A percentile compares a stretch with the other conserved stretches of the same genome.
Conservation (phyloP, 2,888 invertebrate genomes). For the Acanthococcus lagerstroemiae region DNA sequence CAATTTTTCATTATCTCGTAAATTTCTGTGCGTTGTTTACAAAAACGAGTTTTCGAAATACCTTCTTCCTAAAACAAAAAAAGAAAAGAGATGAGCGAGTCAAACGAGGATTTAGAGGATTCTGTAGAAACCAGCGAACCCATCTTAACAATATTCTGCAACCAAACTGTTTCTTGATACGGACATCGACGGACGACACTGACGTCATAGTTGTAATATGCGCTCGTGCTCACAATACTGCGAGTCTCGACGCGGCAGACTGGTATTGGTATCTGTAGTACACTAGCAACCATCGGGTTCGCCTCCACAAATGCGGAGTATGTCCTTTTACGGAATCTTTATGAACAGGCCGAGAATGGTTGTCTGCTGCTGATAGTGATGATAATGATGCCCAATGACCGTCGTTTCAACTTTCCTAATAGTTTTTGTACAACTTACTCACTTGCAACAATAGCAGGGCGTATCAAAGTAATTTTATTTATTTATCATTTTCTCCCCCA, state of each 20-base stretch:
- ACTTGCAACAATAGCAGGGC: too few species aligned
- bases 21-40: neutral
- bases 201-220: slow-evolving; percentile 24
- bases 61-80: too few species aligned
- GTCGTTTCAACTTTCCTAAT: slow-evolving; percentile 23
- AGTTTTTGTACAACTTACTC: neutral
- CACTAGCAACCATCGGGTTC: slow-evolving; percentile 11
- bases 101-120: neutral
- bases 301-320: slow-evolving; percentile 25
- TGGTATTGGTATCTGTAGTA: too few species aligned
- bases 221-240: too few species aligned
- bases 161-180: neutral
- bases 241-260: slow-evolving; percentile 22
- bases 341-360: neutral
- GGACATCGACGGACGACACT: slow-evolving; percentile 13
- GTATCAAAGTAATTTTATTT: too few species aligned
- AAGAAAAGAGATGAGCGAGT: too few species aligned
- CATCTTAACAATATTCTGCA: neutral
- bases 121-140: neutral
- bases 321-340: slow-evolving; percentile 29
- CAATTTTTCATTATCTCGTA: neutral
- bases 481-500: too few species aligned
- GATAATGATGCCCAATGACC: slow-evolving; percentile 8
- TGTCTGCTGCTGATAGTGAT: neutral
- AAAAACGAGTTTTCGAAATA: too few species aligned